Base-by-base conservation (phyloP, 2,113 vertebrate genomes). In the Oenanthe oenanthe region DNA sequence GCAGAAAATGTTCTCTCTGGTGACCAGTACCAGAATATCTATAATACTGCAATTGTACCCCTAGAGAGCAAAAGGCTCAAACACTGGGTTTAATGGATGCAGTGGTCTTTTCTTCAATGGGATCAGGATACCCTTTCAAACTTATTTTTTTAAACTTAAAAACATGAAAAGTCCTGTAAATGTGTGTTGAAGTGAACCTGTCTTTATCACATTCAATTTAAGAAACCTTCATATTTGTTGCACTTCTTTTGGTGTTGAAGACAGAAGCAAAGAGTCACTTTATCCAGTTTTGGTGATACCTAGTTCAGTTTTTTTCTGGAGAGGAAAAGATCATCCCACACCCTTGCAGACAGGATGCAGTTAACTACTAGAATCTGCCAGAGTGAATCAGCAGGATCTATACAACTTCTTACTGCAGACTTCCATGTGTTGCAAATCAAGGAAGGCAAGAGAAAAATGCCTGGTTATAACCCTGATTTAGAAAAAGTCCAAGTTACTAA, bases 311-410 rank as follows among this genome's bases (percentile, higher is more conserved):
- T n/a, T n/a, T n/a, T n/a, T n/a, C n/a, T n/a, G n/a, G n/a, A n/a
- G n/a, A n/a, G n/a, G n/a, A n/a, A n/a, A n/a, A n/a, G 83, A 71
- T 56, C 68, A 86, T 45, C 40, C 83, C 79, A 92, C 25, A 67
- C 17, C 45, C 65, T 81, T 83, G 73, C 43, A 93, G 94, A 45
- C 78, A 94, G 72, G 91, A 83, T 74, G 86, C 68, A 91, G 92
- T 91, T 94, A 92, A 90, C 83, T 77, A 84, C 65, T 61, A 89
- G 73, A 90, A 91, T 92, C 70, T 92, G 40, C 43, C 48, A 68
- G 83, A 93, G 89, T 95, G 94, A 96, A 95, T 95, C 94, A 95
- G 94, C 94, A 97, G 91, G 94, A 93, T 91, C 83, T 63, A 53
- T 31, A 61, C 63, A 86, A 86, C 60, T 95, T 90, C 75, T 81